phyloP scores from a whole-genome alignment of 1,140 invertebrate species.

The Pentalonia nigronervosa region DNA sequence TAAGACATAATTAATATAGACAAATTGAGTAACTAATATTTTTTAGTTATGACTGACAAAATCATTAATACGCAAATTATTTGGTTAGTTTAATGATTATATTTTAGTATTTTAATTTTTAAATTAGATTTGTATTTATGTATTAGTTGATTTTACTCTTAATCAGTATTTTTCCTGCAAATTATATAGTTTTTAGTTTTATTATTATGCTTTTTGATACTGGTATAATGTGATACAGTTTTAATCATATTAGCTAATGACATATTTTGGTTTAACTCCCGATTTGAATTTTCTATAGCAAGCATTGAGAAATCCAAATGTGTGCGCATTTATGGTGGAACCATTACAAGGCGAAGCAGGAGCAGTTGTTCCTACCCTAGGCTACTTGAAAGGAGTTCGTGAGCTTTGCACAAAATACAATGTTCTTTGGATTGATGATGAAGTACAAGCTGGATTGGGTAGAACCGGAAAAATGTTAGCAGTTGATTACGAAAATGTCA shows the following conservation, averaged over 20 bases:
- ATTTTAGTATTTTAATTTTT: too few relatives aligned
- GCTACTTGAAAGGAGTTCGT: conserved; percentile 88
- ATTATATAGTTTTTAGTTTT: not conserved
- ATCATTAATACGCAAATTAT: not conserved
- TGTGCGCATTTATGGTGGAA: conserved; percentile 98
- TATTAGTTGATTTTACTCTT: not conserved
- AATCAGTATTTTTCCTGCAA: not conserved
- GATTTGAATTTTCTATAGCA: conserved; percentile 64
- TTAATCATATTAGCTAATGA: not conserved
- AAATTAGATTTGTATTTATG: not conserved
- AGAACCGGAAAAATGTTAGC: conserved; percentile 91
- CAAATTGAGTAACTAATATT: not conserved
- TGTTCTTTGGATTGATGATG: conserved; percentile 97
- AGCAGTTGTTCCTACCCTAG: conserved; percentile 87
- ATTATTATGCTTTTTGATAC: not conserved
- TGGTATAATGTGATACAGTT: not conserved
- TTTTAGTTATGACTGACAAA: not conserved
- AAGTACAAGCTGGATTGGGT: conserved; percentile 93
- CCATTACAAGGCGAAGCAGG: conserved; percentile 99
- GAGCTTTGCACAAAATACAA: conserved; percentile 93
- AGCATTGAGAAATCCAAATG: conserved; percentile 79
- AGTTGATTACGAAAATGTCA: conserved; percentile 90
- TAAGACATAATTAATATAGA: not conserved
- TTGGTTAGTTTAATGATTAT: too few relatives aligned
- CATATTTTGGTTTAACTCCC: not conserved